phyloP scores from a whole-genome alignment of 2,113 vertebrate species.

The Alaudala cheleensis region DNA sequence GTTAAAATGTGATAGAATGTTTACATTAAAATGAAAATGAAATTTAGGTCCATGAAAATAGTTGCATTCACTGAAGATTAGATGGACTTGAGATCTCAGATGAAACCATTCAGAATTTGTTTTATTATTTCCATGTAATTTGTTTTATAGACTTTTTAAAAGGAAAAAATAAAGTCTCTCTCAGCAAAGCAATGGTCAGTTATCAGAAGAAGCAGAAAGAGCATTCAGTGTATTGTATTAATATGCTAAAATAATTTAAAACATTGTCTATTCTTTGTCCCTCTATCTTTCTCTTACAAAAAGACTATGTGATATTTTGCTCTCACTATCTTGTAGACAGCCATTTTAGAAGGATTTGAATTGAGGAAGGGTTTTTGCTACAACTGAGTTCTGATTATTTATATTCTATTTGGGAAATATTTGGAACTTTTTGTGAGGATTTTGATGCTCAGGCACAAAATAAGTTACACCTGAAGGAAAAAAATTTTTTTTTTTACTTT shows the following conservation, averaged over 20 bases:
- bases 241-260: background rate
- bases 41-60: background rate
- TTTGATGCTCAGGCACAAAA: background rate
- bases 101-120: background rate
- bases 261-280: background rate
- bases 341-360: slow-evolving; percentile 8
- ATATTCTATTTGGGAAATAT: background rate
- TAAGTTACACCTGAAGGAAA: background rate
- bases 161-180: background rate
- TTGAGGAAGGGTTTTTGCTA: background rate
- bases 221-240: background rate
- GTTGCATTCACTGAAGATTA: background rate
- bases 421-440: background rate
- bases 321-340: background rate
- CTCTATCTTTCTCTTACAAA: background rate
- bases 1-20: background rate
- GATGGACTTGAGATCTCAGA: background rate
- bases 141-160: background rate
- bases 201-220: background rate
- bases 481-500: background rate
- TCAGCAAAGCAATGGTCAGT: background rate
- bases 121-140: background rate
- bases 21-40: background rate
- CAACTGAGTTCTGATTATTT: background rate
- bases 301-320: background rate